Percentiles rank a stretch among this genome's conserved stretches.
Conservation (phyloP, 1,140 invertebrate genomes). For the Glomeris maerens region DNA sequence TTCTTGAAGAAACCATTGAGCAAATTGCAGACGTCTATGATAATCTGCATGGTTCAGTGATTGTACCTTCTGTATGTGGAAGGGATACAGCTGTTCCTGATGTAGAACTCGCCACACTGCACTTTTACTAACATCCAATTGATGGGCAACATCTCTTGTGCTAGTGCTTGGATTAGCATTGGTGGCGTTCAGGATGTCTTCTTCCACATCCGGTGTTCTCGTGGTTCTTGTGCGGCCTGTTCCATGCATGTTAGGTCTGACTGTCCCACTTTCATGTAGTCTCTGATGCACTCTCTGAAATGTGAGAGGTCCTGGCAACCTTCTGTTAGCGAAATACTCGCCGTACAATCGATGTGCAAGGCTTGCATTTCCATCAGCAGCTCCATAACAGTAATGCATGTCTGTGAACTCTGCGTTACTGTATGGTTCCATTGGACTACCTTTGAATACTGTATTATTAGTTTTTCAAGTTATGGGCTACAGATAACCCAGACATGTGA, state of each 20-base stretch:
- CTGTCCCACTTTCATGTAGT: slow-evolving; percentile 1
- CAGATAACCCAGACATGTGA: no score
- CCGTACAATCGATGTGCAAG: background rate
- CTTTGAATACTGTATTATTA: no score
- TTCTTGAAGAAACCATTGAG: no score
- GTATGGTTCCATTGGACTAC: background rate
- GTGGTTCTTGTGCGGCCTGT: background rate
- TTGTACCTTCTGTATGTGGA: background rate
- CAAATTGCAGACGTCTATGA: no score
- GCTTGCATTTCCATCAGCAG: background rate
- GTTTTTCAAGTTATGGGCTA: no score
- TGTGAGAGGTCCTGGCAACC: background rate
- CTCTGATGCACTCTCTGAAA: background rate
- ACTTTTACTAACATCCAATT: slow-evolving; percentile 1
- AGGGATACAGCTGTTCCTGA: background rate
- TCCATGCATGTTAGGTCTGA: background rate
- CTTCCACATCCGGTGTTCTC: background rate
- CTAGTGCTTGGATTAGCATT: background rate
- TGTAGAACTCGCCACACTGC: background rate
- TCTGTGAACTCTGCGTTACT: background rate
- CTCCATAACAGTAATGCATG: slow-evolving; percentile 1
- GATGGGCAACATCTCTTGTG: background rate
- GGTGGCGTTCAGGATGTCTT: background rate
- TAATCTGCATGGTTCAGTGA: background rate
- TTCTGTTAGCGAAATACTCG: background rate